Percentiles rank a stretch among this genome's conserved stretches.
Evolutionary conservation across 2,797 vertebrate genomes (phyloP).

Genomic region (Chrosomus eos): DNA sequence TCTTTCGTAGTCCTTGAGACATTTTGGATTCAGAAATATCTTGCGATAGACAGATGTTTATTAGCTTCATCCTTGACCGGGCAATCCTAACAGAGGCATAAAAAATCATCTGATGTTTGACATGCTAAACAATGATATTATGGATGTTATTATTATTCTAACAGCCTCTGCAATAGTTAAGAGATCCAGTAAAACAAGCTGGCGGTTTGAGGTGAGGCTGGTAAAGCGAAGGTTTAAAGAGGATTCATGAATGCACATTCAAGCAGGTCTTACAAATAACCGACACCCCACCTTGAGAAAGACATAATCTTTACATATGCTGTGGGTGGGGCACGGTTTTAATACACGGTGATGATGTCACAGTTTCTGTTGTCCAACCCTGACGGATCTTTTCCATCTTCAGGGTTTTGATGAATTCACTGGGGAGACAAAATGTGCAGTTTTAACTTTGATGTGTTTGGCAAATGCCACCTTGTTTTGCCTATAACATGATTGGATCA

Average conservation of each 20-base stretch:
- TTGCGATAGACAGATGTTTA: background rate
- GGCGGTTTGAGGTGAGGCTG: background rate
- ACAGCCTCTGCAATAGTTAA: background rate
- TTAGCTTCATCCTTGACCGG: background rate
- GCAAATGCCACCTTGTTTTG: background rate
- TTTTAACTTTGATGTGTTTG: background rate
- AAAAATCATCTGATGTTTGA: background rate
- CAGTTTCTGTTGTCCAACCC: background rate
- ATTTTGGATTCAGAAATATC: background rate
- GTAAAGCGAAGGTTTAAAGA: background rate
- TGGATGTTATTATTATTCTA: background rate
- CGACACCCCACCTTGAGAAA: background rate
- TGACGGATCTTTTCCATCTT: background rate
- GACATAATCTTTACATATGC: background rate
- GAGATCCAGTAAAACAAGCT: slow-evolving; percentile 5
- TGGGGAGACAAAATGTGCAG: background rate
- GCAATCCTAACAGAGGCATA: background rate
- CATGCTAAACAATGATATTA: background rate
- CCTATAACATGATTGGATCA: background rate
- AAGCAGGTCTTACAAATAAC: background rate
- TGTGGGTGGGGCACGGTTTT: background rate
- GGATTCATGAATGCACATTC: background rate
- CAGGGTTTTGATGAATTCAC: background rate
- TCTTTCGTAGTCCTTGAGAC: background rate
- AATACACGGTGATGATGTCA: background rate